Base-by-base conservation (phyloP, 1,140 invertebrate species). In the Uloborus diversus region DNA sequence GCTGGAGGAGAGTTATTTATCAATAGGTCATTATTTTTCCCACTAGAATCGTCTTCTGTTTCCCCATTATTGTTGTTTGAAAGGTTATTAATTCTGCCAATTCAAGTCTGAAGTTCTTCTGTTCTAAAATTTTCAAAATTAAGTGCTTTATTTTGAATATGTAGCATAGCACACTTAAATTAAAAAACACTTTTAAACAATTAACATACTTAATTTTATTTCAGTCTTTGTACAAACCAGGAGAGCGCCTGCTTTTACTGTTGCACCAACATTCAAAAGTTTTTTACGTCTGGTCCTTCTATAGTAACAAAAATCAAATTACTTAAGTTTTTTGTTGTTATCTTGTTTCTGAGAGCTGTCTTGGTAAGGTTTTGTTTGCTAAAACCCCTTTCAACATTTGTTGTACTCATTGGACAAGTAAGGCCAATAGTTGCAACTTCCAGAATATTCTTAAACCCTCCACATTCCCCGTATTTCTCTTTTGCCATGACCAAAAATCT, bases 121-220 rank as follows among this genome's bases (percentile, higher is more conserved):
- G 20, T 49, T 49, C 42, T 68, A 49, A 68, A 14, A 32, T 53
- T 20, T 30, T 47, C 27, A 35, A 42, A 4, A 37, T 62, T 75
- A 42, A 30, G 32, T 23, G 30, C 35, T 37, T 42, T 27, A 13
- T 61, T 75, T 62, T 71, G 28, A 9, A 37, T 0, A 25, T 17
- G 47, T 51, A 9, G 25, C 25, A 68, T 51, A 51, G 23, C 11
- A 20, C 4, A 17, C 65, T n/a, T 68, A 0, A 68, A 17, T 30
- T 0, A 25, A 0, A 59, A 5, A 25, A 25, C 56, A 59, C 0
- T 59, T 59, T 23, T 25, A 25, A 0, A 20, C 56, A 27, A 3
- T n/a, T 68, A 33, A 71, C 27, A 49, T 33, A 23, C 32, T n/a
- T 35, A 32, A 20, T 78, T 78, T 69, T 1, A 35, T 23, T 28